Evolutionary conservation across 2,113 vertebrate species (phyloP).

Genomic region (Alligator sinensis): DNA sequence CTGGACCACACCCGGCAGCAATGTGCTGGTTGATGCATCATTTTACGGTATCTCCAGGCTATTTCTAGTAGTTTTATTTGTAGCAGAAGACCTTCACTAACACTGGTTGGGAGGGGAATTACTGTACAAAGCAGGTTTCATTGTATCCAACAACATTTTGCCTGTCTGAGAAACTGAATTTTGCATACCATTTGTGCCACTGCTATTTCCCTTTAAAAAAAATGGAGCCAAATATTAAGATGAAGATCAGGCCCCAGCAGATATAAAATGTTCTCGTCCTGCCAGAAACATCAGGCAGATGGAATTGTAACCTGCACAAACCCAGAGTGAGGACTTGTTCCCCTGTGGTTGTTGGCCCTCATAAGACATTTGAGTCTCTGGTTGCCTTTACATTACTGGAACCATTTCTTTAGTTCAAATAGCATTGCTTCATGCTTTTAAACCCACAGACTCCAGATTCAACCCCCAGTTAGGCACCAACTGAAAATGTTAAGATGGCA

Average conservation of each 20-base stretch:
- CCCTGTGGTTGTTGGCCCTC: not conserved
- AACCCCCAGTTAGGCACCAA: too few species aligned
- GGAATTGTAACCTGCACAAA: not conserved
- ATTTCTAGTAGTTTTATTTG: not conserved
- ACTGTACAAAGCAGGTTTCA: constrained; percentile 2
- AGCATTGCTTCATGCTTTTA: not conserved
- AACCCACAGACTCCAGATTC: not conserved
- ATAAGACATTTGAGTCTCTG: not conserved
- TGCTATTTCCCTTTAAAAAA: not conserved
- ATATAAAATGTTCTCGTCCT: not conserved
- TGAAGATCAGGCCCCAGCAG: not conserved
- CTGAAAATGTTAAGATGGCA: not conserved
- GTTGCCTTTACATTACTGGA: not conserved
- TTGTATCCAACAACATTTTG: not conserved
- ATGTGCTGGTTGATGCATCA: not conserved
- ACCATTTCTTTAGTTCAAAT: not conserved
- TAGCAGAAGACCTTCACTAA: not conserved
- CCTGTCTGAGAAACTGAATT: not conserved
- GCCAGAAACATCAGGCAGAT: not conserved
- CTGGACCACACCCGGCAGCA: not conserved
- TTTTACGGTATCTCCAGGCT: not conserved
- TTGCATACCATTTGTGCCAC: not conserved
- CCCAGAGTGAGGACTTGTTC: not conserved
- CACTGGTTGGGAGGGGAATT: not conserved
- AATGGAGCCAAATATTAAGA: not conserved